Evolutionary conservation across 1,140 invertebrate species (phyloP), one percentile per base, ranked within the genome.

Genomic region (Physella acuta): DNA sequence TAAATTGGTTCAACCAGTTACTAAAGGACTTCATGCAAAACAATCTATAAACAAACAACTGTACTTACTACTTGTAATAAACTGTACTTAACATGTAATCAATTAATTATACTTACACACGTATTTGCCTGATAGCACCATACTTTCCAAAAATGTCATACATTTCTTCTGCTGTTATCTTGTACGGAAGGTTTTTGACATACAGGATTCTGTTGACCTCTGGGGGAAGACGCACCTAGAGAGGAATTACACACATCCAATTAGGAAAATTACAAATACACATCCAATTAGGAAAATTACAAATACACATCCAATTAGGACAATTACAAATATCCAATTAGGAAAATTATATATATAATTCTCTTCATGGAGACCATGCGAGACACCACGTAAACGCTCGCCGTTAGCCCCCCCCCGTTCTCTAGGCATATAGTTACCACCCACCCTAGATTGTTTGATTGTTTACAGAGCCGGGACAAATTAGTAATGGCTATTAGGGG

Each of bases 101-200:
- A n/a, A n/a, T n/a, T n/a, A n/a, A n/a, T n/a, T n/a, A n/a, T 49
- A 92, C 93, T 92, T 90, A 97, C 92, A 98, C 93, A 88, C 97
- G 87, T 66, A 99, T 99, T 87, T 99, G 98, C 75, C 97, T 86
- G 68, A 99, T 98, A 20, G 97, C 97, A 80, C 97, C 97, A 88
- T 98, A 99, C 89, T 99, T 99, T 39, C 98, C 97, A 89, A 99
- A 99, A 74, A 99, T 99, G 87, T 99, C 97, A 83, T 99, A 99
- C 97, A 99, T 99, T 90, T 99, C 97, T 88, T 99, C 98, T n/a
- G 94, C 94, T 63, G 96, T 98, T 66, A 99, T 99, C 88, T 99
- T 99, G 80, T 99, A 99, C 0, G 98, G 97, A 59, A 99, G 87
- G 87, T 99, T 99, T 79, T 96, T 89, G 1, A 99, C 91, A 81